Evolutionary conservation across 2,888 invertebrate genomes (phyloP), one percentile per base, ranked within the genome.

Genomic region (Caenorhabditis afra): DNA sequence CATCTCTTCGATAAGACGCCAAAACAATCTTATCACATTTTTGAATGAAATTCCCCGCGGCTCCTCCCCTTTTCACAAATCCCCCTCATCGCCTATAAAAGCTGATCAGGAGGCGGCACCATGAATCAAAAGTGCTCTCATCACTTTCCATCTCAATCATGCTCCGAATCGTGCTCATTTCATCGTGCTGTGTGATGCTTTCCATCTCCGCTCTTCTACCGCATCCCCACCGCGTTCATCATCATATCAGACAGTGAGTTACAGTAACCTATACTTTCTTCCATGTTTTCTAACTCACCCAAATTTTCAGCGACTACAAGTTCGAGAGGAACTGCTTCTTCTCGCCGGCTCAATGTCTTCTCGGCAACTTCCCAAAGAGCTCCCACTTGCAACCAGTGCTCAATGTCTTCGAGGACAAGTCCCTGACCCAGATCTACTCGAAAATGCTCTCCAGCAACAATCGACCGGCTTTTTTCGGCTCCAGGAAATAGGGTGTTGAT

Each of bases 251-350:
- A 65, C 49, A 50, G 73, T 74, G 50, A 74, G 73, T 74, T 59
- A 23, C 8, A 1, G 35, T 22, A 22, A 5, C 44, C 8, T 16
- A 35, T 1, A 4, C 1, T 64, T 49, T 22, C 14, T 22, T 10
- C 20, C 10, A 11, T 41, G 29, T 59, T 35, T 16, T 12, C 18
- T 18, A 23, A 12, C 4, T 50, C 20, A 8, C 3, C 3, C n/a
- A n/a, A n/a, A 35, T 18, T 66, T 71, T 62, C 57, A 71, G 66
- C 14, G 57, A 57, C 61, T 53, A 64, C 39, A 20, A 47, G 20
- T 77, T 62, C 22, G 50, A 75, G 14, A 45, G 81, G 44, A 81
- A 81, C 39, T 79, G 79, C 11, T 79, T 81, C 52, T 81, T 79
- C 49, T 62, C 76, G 12, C 81, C 81, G 1, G 79, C 76, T n/a